phyloP scores from a whole-genome alignment of 2,113 vertebrate genomes.

The Neotoma lepida region DNA sequence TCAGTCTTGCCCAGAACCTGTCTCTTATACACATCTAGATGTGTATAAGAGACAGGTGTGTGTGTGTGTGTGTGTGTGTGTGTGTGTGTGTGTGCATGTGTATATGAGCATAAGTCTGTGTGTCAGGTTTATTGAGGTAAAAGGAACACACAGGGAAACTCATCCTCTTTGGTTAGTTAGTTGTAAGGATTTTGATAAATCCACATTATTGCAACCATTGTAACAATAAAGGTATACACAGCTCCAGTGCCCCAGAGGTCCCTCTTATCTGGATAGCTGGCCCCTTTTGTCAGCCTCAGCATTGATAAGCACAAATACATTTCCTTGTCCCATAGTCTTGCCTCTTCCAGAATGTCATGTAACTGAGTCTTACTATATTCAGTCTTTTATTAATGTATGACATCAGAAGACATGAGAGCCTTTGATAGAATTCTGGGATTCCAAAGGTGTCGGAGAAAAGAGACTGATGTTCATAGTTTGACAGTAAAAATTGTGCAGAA shows the following conservation, averaged over 20 bases:
- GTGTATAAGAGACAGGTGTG: no score
- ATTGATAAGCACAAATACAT: background rate
- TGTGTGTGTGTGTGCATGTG: background rate
- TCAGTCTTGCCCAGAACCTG: no score
- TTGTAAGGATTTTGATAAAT: background rate
- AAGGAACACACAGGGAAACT: background rate
- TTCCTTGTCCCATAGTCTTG: background rate
- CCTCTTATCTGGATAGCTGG: background rate
- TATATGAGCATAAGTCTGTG: background rate
- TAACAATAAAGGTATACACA: background rate
- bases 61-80: no score
- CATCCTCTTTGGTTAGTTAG: background rate
- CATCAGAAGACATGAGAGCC: background rate
- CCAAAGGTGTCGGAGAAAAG: background rate
- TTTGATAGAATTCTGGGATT: background rate
- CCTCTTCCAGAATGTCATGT: background rate
- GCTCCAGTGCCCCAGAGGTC: rapidly evolving
- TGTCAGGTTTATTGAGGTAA: background rate
- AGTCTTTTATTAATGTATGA: background rate
- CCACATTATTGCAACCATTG: no score
- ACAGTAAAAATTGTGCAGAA: background rate
- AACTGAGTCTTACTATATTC: background rate
- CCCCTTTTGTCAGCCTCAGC: background rate
- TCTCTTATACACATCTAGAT: no score
- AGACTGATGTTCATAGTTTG: background rate